Evolutionary conservation across 1,140 invertebrate genomes (phyloP).

Genomic region (Matsumurasca onukii): DNA sequence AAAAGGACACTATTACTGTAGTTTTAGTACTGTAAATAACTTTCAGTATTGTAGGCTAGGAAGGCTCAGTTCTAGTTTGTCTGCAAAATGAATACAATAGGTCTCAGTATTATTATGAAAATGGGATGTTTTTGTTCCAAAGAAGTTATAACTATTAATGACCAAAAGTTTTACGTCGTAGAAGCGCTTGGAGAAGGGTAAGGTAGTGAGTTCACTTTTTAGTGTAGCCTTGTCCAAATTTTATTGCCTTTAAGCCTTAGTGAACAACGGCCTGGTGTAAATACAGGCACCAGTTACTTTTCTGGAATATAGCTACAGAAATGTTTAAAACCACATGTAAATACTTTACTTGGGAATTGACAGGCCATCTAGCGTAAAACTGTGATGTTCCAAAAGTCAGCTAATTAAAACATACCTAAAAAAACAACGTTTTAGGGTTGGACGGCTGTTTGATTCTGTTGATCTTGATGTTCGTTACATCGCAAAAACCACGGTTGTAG

Average conservation of each 20-base stretch:
- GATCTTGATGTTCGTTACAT: too few relatives aligned
- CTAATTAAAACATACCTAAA: too few relatives aligned
- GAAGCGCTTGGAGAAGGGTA: slow-evolving; percentile 79
- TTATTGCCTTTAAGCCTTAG: neutral
- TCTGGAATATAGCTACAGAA: neutral
- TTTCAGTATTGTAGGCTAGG: too few relatives aligned
- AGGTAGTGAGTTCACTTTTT: slow-evolving; percentile 34
- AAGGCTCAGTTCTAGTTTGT: too few relatives aligned
- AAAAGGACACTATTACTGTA: too few relatives aligned
- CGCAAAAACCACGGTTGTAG: too few relatives aligned
- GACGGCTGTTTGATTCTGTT: too few relatives aligned
- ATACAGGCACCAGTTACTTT: neutral
- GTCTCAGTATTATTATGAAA: slow-evolving; percentile 66
- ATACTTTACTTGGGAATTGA: neutral
- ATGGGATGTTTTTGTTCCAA: slow-evolving; percentile 79
- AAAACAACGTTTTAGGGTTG: too few relatives aligned
- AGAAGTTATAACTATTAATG: slow-evolving; percentile 71
- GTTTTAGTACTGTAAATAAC: too few relatives aligned
- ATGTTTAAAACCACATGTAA: neutral
- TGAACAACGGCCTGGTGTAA: neutral
- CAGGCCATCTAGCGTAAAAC: neutral
- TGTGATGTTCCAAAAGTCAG: too few relatives aligned
- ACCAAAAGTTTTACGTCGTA: slow-evolving; percentile 64
- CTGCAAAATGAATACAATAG: slow-evolving; percentile 64
- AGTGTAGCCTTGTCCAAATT: neutral